phyloP scores from a whole-genome alignment of 2,797 vertebrate genomes.

The Anas capensis region DNA sequence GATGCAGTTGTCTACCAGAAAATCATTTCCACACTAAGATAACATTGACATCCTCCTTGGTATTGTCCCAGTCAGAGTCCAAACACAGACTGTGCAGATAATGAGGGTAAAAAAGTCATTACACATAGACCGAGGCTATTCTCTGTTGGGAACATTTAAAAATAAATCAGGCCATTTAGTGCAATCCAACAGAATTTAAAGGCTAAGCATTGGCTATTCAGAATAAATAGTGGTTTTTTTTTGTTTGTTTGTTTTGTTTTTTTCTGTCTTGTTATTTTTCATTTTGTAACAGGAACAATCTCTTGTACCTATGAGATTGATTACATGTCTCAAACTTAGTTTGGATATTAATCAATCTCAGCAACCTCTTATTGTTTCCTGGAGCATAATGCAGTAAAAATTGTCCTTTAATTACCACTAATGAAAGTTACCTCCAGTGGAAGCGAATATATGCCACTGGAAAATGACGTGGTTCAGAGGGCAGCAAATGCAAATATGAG shows the following conservation, averaged over 20 bases:
- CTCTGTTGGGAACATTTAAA: slow-evolving; percentile 18
- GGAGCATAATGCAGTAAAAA: slow-evolving; percentile 44
- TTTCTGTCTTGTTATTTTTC: slow-evolving; percentile 20
- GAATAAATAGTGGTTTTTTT: neutral
- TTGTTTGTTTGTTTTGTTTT: no score
- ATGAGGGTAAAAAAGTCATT: slow-evolving; percentile 57
- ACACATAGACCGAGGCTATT: neutral
- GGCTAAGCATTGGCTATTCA: neutral
- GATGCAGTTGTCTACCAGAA: neutral
- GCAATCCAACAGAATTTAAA: neutral
- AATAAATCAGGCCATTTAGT: slow-evolving; percentile 46
- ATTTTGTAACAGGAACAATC: slow-evolving; percentile 16
- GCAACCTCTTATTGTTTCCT: slow-evolving; percentile 50
- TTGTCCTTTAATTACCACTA: slow-evolving; percentile 55
- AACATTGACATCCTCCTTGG: slow-evolving; percentile 32
- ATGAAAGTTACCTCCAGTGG: slow-evolving; percentile 60
- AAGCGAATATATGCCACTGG: neutral
- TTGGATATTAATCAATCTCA: slow-evolving; percentile 59
- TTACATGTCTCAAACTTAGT: slow-evolving; percentile 16
- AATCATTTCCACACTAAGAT: slow-evolving; percentile 16
- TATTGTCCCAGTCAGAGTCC: slow-evolving; percentile 14
- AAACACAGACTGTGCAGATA: slow-evolving; percentile 34
- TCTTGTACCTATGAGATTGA: slow-evolving; percentile 31
- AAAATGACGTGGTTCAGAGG: slow-evolving; percentile 44
- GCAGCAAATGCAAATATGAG: slow-evolving; percentile 16